Base-by-base conservation (phyloP, 2,888 invertebrate species). In the Elysia crispata region DNA sequence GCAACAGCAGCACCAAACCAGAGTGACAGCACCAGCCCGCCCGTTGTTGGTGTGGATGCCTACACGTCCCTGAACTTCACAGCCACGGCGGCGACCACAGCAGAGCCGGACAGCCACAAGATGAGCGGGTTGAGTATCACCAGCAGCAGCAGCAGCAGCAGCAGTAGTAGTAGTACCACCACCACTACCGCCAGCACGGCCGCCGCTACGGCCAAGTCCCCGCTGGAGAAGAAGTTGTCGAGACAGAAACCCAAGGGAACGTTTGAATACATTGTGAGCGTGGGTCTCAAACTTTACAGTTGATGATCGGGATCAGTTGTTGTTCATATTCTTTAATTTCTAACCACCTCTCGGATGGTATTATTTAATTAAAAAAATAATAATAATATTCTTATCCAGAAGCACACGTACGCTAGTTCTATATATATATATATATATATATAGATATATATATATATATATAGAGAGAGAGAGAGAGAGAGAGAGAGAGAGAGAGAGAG, bases 241-340 rank as follows among this genome's bases (percentile, higher is more conserved):
- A 81, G 77, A 28, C 69, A 84, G 6, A 77, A 84, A 31, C 89
- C 88, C 3, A 85, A 83, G 41, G 89, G 88, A 3, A 86, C 87
- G 0, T 67, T 84, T 76, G 85, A 86, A 76, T 87, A 88, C 69
- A 84, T 74, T 20, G 88, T 88, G 80, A 80, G 85, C 75, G 23
- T 23, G 23, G n/a, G 23, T 3, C 23, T 57, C 41, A 3, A 41
- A 41, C 5, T n/a, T 41, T 11, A 41, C 41, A 41, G 5, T 6
- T 11, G 41, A 6, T 41, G 3, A 11, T 41, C 11, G 3, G 11
- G 3, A 3, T 41, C 41, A 3, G 41, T 41, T 41, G 41, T 41
- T 41, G 41, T 41, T 41, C 41, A 41, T 41, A 11, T 41, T 11
- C 11, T 41, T 3, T 41, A 41, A 6, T 6, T 3, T 41, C 11